Evolutionary conservation across 2,113 vertebrate species (phyloP).

Genomic region (Semicossyphus pulcher): DNA sequence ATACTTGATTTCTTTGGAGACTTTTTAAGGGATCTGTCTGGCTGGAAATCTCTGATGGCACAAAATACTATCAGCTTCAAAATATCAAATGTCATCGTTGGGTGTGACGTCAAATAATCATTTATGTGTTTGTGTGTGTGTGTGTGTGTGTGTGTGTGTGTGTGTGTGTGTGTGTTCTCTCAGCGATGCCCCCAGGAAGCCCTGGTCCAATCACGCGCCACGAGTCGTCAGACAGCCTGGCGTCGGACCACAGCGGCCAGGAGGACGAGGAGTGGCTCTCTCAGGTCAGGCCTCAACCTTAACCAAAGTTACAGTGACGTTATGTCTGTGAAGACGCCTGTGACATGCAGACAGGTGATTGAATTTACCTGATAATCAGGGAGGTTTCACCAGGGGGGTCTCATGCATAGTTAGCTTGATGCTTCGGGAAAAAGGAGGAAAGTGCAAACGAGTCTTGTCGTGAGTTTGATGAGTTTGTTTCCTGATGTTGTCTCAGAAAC

Average conservation of each 20-base stretch:
- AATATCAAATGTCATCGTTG: not conserved
- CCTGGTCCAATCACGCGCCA: slow-evolving; percentile 92
- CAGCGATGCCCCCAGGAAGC: slow-evolving; percentile 92
- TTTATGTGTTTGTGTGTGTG: not conserved
- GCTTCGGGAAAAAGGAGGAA: not conserved
- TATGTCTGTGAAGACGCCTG: not conserved
- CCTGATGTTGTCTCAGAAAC: too few relatives aligned
- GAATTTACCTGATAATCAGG: not conserved
- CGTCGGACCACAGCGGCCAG: slow-evolving; percentile 93
- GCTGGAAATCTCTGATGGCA: not conserved
- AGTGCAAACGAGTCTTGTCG: not conserved
- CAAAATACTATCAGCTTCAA: not conserved
- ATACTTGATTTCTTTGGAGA: not conserved
- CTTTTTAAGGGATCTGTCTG: not conserved
- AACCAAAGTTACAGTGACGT: not conserved
- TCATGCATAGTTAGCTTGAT: not conserved
- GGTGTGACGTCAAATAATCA: not conserved
- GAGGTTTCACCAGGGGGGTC: not conserved
- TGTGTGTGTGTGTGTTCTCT: slow-evolving; percentile 5
- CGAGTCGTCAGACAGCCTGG: slow-evolving; percentile 94
- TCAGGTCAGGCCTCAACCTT: slow-evolving; percentile 86
- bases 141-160: not conserved
- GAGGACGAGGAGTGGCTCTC: slow-evolving; percentile 99
- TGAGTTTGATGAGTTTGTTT: too few relatives aligned
- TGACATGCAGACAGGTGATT: not conserved